Conservation (phyloP, 2,113 vertebrate genomes). For the Sisor rabdophorus region DNA sequence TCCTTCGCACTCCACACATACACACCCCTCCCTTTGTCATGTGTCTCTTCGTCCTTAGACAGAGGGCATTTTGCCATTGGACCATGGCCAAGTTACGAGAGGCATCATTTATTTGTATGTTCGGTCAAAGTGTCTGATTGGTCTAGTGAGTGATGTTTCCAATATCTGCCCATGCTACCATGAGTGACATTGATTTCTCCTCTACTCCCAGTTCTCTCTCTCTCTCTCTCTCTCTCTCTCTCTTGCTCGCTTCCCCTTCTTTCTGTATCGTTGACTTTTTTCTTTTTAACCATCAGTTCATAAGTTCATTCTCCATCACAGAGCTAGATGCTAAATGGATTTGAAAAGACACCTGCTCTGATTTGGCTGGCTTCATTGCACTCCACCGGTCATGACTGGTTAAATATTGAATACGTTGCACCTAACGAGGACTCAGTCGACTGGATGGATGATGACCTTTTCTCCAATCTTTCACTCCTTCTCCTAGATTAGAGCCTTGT, state of each 20-base stretch:
- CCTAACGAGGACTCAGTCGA: neutral
- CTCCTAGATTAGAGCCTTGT: slow-evolving; percentile 5
- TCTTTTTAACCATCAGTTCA: slow-evolving; percentile 38
- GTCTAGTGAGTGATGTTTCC: slow-evolving; percentile 51
- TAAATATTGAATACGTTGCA: slow-evolving; percentile 38
- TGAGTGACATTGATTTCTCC: slow-evolving; percentile 50
- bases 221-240: slow-evolving; percentile 1
- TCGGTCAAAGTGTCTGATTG: slow-evolving; percentile 44
- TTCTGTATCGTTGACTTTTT: too few relatives aligned
- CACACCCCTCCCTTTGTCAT: neutral
- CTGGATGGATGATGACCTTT: slow-evolving; percentile 27
- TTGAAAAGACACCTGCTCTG: slow-evolving; percentile 46
- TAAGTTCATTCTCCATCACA: slow-evolving; percentile 41
- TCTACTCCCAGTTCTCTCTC: neutral
- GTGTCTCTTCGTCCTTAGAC: neutral
- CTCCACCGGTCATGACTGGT: slow-evolving; percentile 38
- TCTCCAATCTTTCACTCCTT: slow-evolving; percentile 12
- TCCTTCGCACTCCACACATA: neutral
- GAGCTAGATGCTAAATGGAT: slow-evolving; percentile 40
- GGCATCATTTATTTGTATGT: slow-evolving; percentile 37
- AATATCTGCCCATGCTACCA: slow-evolving; percentile 36
- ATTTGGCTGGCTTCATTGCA: slow-evolving; percentile 20
- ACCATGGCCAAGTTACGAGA: slow-evolving; percentile 2
- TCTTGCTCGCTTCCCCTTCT: neutral
- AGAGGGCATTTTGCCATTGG: neutral